Evolutionary conservation across 2,888 invertebrate genomes (phyloP).

Genomic region (Rhingia campestris): DNA sequence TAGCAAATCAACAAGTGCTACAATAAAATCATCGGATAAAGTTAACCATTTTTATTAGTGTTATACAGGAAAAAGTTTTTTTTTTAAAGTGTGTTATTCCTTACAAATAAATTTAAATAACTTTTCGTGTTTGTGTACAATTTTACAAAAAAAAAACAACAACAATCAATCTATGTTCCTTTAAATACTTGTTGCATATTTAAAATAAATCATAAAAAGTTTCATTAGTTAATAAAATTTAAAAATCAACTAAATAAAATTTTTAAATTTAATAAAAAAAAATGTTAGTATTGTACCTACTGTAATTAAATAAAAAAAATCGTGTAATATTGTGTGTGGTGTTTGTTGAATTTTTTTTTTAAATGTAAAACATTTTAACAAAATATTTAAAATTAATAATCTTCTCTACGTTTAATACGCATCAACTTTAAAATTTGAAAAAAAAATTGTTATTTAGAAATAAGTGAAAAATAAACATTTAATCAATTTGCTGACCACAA

Average conservation of each 20-base stretch:
- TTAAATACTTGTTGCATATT: slow-evolving; percentile 35
- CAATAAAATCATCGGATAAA: slow-evolving; percentile 44
- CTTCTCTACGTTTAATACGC: no score
- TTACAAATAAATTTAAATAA: background rate
- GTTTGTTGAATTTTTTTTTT: background rate
- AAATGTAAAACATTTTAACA: background rate
- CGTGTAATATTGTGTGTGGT: slow-evolving; percentile 18
- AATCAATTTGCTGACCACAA: background rate
- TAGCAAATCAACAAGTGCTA: slow-evolving; percentile 33
- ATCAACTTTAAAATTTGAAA: background rate
- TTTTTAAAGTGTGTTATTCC: background rate
- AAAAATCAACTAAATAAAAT: slow-evolving; percentile 1
- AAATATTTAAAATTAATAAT: background rate
- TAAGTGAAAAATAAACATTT: background rate
- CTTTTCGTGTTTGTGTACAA: background rate
- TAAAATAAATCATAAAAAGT: slow-evolving; percentile 10
- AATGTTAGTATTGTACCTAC: slow-evolving; percentile 3
- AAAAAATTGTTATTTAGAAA: background rate
- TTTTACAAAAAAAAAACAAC: background rate
- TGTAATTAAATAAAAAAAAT: slow-evolving; percentile 1
- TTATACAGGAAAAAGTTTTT: background rate
- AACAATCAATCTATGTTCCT: slow-evolving; percentile 4
- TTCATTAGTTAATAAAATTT: slow-evolving; percentile 7
- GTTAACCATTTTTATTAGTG: slow-evolving; percentile 9
- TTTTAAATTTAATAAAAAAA: background rate